These are phyloP conservation scores for Hemibagrus guttatus DNA, from an alignment of 2,797 vertebrate genomes.

Conservation along the genomic window DNA sequence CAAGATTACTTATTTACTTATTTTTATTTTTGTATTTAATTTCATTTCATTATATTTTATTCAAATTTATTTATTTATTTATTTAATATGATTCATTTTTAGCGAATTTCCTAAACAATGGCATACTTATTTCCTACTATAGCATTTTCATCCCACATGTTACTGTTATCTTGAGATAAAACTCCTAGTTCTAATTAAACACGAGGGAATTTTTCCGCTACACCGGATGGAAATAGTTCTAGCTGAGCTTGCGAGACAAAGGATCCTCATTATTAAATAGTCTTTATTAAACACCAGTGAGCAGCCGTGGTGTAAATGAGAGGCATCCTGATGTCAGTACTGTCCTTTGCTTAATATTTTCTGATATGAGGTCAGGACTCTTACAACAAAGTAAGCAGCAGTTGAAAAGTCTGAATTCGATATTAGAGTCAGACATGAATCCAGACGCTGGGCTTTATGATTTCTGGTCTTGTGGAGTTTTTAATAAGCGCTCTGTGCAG, in stretches of 20 bases:
- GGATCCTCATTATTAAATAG: not conserved
- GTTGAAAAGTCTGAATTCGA: not conserved
- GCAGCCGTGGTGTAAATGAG: not conserved
- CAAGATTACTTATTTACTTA: not conserved
- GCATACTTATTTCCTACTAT: not conserved
- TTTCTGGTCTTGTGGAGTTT: conserved; percentile 16
- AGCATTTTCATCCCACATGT: not conserved
- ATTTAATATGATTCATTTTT: no score
- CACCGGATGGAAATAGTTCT: not conserved
- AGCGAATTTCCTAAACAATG: not conserved
- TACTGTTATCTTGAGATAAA: not conserved
- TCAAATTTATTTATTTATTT: no score
- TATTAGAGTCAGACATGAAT: not conserved
- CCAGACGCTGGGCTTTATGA: not conserved
- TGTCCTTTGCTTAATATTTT: not conserved
- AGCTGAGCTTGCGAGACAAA: not conserved
- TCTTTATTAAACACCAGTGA: not conserved
- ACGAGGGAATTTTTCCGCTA: not conserved
- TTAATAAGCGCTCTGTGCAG: conserved; percentile 8
- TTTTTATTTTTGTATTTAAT: not conserved
- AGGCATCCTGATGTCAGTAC: not conserved
- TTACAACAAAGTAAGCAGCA: not conserved
- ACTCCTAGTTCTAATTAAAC: not conserved
- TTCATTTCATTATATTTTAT: no score
- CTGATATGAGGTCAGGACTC: not conserved